phyloP scores from a whole-genome alignment of 2,797 vertebrate species.

The Acanthiza pusilla region DNA sequence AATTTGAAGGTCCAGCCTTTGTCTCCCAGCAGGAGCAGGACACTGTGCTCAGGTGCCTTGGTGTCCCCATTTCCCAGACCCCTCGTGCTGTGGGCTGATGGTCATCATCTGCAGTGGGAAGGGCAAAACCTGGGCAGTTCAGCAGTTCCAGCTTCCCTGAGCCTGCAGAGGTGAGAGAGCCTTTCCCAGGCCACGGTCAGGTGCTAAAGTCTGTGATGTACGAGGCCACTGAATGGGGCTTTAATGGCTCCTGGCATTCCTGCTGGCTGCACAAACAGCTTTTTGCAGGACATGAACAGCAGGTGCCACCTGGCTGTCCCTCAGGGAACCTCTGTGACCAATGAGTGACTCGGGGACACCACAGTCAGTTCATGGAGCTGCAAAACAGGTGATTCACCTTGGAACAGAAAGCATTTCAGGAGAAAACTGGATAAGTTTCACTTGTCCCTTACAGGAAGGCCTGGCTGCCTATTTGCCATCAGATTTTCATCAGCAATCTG shows the following conservation, averaged over 20 bases:
- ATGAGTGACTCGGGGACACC: accelerated
- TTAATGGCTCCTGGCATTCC: background rate
- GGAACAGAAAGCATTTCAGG: background rate
- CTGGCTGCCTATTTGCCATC: background rate
- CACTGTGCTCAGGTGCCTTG: background rate
- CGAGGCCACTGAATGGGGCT: background rate
- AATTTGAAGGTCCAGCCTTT: background rate
- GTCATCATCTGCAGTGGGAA: background rate
- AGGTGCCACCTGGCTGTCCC: background rate
- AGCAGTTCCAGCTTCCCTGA: background rate
- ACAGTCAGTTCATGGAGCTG: background rate
- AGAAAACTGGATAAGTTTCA: background rate
- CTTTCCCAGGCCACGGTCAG: background rate
- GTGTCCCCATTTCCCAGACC: background rate
- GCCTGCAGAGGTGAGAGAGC: background rate
- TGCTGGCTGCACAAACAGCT: background rate
- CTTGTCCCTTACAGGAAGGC: background rate
- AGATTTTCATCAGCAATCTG: background rate
- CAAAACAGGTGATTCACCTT: background rate
- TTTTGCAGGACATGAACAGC: background rate
- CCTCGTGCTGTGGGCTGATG: background rate
- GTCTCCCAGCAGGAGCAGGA: background rate
- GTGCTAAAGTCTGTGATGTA: background rate
- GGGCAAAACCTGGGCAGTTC: background rate
- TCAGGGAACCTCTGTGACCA: background rate